Evolutionary conservation across 1,140 invertebrate genomes (phyloP).

Genomic region (Platorchestia sp.): DNA sequence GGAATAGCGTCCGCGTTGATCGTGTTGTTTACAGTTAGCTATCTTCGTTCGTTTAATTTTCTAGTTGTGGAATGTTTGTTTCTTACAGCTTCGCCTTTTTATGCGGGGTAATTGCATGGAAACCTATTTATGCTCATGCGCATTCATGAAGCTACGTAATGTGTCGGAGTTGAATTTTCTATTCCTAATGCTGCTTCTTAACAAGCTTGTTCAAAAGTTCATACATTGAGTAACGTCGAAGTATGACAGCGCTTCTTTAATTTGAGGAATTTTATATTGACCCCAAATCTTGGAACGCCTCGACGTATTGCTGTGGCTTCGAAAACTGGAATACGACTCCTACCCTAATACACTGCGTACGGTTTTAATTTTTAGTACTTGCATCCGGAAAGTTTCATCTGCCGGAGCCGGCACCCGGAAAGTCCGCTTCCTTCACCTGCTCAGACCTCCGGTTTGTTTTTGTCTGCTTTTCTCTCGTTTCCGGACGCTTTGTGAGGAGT

Average conservation of each 20-base stretch:
- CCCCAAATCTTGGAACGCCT: background rate
- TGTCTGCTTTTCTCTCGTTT: slow-evolving; percentile 7
- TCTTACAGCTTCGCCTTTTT: background rate
- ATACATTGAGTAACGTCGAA: background rate
- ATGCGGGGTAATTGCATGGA: background rate
- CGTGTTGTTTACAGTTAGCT: background rate
- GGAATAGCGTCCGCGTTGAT: background rate
- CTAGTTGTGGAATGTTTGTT: background rate
- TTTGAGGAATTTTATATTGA: background rate
- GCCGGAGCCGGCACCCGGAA: background rate
- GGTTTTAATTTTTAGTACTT: background rate
- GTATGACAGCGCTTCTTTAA: background rate
- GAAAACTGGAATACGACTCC: background rate
- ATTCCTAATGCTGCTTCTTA: no score
- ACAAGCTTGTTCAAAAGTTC: no score
- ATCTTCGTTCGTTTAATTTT: background rate
- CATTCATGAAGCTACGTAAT: background rate
- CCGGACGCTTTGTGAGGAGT: background rate
- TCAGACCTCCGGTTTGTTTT: background rate
- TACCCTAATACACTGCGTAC: background rate
- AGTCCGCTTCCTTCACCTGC: slow-evolving; percentile 31
- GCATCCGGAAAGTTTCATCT: background rate
- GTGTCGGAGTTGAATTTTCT: no score
- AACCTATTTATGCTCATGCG: background rate
- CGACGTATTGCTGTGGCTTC: background rate